These are phyloP conservation scores for Sprattus sprattus DNA, from an alignment of 2,113 vertebrate species.

Conservation along the genomic window DNA sequence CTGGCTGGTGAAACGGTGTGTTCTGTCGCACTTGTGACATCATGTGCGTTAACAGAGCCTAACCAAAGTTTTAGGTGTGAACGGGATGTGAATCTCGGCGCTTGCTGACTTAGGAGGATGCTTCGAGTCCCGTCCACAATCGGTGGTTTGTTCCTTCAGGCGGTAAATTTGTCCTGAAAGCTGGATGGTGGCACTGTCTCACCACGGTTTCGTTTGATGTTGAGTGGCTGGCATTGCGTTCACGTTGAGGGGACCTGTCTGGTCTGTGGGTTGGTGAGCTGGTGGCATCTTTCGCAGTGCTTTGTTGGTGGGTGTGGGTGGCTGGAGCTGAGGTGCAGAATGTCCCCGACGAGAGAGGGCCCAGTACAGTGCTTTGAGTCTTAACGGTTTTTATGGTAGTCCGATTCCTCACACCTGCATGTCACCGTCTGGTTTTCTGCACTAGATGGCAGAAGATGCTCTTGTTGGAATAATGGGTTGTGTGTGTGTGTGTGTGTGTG, in stretches of 20 bases:
- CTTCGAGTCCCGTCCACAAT: not conserved
- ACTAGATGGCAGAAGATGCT: conserved; percentile 15
- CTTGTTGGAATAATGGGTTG: not conserved
- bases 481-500: too few species aligned
- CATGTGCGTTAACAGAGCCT: not conserved
- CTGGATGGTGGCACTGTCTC: not conserved
- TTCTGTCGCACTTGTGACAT: not conserved
- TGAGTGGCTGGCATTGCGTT: not conserved
- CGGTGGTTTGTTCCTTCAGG: not conserved
- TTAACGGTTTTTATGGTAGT: not conserved
- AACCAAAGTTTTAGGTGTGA: not conserved
- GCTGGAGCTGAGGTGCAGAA: not conserved
- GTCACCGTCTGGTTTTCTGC: not conserved
- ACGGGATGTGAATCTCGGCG: not conserved
- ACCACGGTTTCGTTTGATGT: not conserved
- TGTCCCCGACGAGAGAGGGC: not conserved
- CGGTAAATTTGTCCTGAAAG: not conserved
- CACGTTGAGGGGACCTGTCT: not conserved
- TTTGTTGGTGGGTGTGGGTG: not conserved
- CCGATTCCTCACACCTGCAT: not conserved
- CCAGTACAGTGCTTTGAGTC: not conserved
- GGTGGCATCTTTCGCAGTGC: not conserved
- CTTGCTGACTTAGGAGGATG: not conserved
- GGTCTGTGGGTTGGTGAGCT: not conserved
- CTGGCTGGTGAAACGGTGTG: not conserved